These are phyloP conservation scores for Neoniphon sammara DNA, from an alignment of 2,797 vertebrate species.

Conservation along the genomic window DNA sequence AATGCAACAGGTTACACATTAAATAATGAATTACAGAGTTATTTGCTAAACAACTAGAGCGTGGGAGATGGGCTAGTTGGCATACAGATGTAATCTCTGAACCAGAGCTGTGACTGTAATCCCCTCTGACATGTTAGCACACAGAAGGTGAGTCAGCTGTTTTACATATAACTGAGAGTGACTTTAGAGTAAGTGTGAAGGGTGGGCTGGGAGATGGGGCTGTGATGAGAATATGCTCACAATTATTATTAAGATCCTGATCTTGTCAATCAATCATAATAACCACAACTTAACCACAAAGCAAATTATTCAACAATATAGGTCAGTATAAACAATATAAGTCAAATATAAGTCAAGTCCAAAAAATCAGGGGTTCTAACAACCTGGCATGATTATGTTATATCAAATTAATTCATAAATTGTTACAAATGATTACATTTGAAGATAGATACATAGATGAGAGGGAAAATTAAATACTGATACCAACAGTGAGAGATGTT, in stretches of 20 bases:
- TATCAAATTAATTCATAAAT: neutral
- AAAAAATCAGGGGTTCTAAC: too few species aligned
- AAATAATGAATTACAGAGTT: neutral
- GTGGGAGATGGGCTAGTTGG: constrained; percentile 40
- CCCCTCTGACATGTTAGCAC: constrained; percentile 15
- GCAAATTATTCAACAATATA: neutral
- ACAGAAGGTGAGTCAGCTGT: constrained; percentile 43
- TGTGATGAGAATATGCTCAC: constrained; percentile 5
- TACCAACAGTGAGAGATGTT: neutral
- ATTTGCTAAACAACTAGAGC: constrained; percentile 7
- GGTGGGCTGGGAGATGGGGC: neutral
- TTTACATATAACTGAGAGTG: constrained; percentile 41
- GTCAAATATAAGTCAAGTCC: too few species aligned
- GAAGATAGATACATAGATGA: neutral
- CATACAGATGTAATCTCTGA: constrained; percentile 46
- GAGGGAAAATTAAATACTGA: neutral
- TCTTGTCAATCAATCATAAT: neutral
- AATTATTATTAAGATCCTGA: neutral
- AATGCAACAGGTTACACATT: constrained; percentile 1
- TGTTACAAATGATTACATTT: neutral
- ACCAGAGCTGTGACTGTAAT: constrained; percentile 13
- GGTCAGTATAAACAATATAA: too few species aligned
- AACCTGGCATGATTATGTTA: too few species aligned
- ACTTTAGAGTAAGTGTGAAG: constrained; percentile 29
- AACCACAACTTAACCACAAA: neutral